A percentile compares a stretch with the other conserved stretches of the same genome.
Evolutionary conservation across 2,888 invertebrate genomes (phyloP).

Genomic region (Nomada fucata): DNA sequence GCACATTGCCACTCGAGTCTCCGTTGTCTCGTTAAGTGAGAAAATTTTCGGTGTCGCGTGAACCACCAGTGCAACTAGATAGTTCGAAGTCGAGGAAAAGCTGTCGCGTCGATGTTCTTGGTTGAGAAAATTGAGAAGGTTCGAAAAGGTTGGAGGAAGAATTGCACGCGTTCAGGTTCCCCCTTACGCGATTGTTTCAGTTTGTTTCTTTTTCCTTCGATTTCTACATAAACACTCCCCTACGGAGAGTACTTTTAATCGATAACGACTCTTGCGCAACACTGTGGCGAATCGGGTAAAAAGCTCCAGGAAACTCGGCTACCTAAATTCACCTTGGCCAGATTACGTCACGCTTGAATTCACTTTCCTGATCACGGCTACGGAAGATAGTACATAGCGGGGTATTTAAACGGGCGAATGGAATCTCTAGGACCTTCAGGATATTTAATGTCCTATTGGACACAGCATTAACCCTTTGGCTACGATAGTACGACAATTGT

Average conservation of each 20-base stretch:
- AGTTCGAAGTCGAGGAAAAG: too few relatives aligned
- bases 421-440: neutral
- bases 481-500: too few relatives aligned
- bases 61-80: neutral
- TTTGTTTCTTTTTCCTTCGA: slow-evolving; percentile 1
- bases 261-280: slow-evolving; percentile 32
- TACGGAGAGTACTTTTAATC: slow-evolving; percentile 15
- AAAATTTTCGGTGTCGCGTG: slow-evolving; percentile 5
- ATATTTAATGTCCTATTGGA: neutral
- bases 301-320: slow-evolving; percentile 26
- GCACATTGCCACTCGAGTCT: slow-evolving; percentile 34
- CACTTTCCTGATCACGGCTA: slow-evolving; percentile 10
- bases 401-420: slow-evolving; percentile 29
- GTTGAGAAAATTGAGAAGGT: neutral
- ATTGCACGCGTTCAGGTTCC: neutral
- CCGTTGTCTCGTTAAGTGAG: slow-evolving; percentile 34
- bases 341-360: slow-evolving; percentile 36
- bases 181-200: neutral
- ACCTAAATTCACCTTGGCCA: slow-evolving; percentile 32
- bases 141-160: neutral
- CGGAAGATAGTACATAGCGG: neutral
- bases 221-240: slow-evolving; percentile 9
- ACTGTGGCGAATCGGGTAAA: slow-evolving; percentile 8
- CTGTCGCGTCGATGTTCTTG: neutral
- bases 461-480: too few relatives aligned